These are phyloP conservation scores for Bibio marci DNA, from an alignment of 2,888 invertebrate genomes.

Conservation along the genomic window DNA sequence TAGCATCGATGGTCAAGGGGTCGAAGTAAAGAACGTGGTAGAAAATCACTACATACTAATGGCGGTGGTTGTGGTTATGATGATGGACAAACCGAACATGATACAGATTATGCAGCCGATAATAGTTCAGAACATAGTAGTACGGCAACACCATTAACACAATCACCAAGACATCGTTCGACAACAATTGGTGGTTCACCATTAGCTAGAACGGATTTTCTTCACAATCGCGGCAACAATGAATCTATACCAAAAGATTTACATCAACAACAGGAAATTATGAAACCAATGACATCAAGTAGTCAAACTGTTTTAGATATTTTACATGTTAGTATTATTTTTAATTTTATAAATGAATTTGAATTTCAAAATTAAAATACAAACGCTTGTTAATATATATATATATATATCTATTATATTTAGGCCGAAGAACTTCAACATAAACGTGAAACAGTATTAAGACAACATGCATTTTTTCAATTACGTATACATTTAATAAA, in stretches of 20 bases:
- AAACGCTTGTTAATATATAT: neutral
- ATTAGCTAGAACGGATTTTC: slow-evolving; percentile 3
- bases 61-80: slow-evolving; percentile 32
- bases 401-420: slow-evolving; percentile 17
- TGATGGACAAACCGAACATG: slow-evolving; percentile 33
- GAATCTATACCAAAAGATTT: neutral
- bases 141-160: slow-evolving; percentile 46
- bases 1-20: slow-evolving; percentile 65
- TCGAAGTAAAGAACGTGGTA: slow-evolving; percentile 48
- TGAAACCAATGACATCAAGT: slow-evolving; percentile 2
- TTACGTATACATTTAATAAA: slow-evolving; percentile 74
- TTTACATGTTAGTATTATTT: slow-evolving; percentile 8
- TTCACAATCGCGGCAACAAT: neutral
- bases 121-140: slow-evolving; percentile 60
- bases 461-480: slow-evolving; percentile 84
- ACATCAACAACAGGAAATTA: neutral
- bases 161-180: slow-evolving; percentile 55
- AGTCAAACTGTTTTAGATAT: slow-evolving; percentile 8
- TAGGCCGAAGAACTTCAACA: slow-evolving; percentile 53
- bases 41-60: slow-evolving; percentile 40
- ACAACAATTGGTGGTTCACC: slow-evolving; percentile 34
- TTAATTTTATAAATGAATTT: neutral
- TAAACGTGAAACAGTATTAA: slow-evolving; percentile 51
- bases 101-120: slow-evolving; percentile 60
- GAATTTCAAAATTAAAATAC: neutral